phyloP scores from a whole-genome alignment of 1,140 invertebrate species.

The Papilio glaucus region DNA sequence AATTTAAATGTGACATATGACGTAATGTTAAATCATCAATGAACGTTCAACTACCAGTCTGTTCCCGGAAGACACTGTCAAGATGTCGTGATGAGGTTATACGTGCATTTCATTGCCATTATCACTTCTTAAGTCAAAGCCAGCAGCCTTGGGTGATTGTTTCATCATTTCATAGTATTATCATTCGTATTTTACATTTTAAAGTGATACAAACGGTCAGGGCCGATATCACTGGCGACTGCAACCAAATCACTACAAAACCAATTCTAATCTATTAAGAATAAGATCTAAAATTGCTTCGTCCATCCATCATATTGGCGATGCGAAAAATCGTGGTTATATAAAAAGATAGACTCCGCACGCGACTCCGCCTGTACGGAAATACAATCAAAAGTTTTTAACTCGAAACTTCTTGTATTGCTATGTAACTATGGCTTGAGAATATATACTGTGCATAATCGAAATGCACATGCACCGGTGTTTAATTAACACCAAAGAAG shows the following conservation, averaged over 20 bases:
- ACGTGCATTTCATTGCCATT: constrained; percentile 11
- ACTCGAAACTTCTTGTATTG: background rate
- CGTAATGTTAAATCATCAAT: too few species aligned
- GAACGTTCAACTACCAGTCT: too few species aligned
- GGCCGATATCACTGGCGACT: background rate
- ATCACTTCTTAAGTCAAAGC: background rate
- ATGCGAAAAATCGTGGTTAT: background rate
- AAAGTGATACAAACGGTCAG: background rate
- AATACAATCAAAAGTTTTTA: background rate
- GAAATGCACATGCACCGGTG: background rate
- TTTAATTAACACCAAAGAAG: too few species aligned
- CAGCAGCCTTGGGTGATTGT: background rate
- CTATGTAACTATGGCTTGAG: background rate
- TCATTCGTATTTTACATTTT: background rate
- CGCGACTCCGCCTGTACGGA: background rate
- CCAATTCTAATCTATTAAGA: background rate
- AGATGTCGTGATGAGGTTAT: background rate
- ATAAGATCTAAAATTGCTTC: background rate
- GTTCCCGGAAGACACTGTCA: background rate
- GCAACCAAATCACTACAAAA: background rate
- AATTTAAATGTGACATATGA: too few species aligned
- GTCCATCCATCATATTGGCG: background rate
- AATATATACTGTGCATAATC: background rate
- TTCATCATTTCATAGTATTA: constrained; percentile 1
- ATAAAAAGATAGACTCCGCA: background rate